A percentile compares a stretch with the other conserved stretches of the same genome.
phyloP scores from a whole-genome alignment of 1,140 invertebrate genomes.

The Macrocentrus cingulum region DNA sequence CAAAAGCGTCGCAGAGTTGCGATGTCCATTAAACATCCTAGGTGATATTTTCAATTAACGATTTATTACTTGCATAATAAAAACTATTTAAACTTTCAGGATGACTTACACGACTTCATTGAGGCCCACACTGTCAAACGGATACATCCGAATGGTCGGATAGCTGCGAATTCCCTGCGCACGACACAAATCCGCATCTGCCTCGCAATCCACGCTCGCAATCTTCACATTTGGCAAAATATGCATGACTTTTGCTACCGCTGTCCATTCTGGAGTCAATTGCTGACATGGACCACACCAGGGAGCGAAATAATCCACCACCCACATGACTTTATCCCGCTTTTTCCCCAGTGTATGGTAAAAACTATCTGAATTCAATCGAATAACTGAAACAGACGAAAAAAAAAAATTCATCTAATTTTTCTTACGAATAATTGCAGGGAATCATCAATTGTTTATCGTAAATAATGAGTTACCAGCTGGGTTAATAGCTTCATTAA shows the following conservation, averaged over 20 bases:
- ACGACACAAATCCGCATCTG: constrained; percentile 62
- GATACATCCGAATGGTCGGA: constrained; percentile 73
- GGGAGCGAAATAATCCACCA: constrained; percentile 71
- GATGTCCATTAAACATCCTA: constrained; percentile 65
- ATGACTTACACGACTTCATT: constrained; percentile 61
- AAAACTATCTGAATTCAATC: constrained; percentile 63
- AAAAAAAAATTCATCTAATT: no score
- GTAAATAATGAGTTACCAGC: constrained; percentile 44
- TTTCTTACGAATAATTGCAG: no score
- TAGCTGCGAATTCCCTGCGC: constrained; percentile 67
- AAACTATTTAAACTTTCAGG: no score
- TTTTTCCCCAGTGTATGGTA: constrained; percentile 59
- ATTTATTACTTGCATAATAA: no score
- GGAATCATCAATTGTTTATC: no score
- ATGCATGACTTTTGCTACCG: constrained; percentile 58
- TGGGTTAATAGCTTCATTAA: constrained; percentile 63
- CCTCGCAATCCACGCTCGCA: constrained; percentile 72
- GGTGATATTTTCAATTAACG: no score
- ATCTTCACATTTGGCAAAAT: constrained; percentile 61
- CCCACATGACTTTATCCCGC: constrained; percentile 59
- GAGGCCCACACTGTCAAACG: constrained; percentile 57
- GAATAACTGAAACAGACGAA: constrained; percentile 59
- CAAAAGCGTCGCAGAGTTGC: constrained; percentile 63
- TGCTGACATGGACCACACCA: constrained; percentile 73
- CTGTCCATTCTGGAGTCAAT: constrained; percentile 65